A percentile compares a stretch with the other conserved stretches of the same genome.
These are phyloP conservation scores for Dexiosoma caninum DNA, from an alignment of 2,888 invertebrate species.

Conservation along the genomic window DNA sequence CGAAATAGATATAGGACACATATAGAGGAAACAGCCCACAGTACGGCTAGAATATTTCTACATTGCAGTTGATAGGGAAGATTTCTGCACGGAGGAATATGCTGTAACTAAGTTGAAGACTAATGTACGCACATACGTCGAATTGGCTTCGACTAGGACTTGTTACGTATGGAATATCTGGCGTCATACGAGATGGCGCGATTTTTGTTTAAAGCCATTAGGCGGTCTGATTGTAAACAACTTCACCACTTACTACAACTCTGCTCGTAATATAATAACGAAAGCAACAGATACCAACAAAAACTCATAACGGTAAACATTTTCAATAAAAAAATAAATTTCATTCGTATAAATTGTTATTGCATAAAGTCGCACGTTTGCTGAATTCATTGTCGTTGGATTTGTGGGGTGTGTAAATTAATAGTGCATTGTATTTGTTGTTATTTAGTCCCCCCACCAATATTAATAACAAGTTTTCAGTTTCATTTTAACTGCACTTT, in stretches of 20 bases:
- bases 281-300: not conserved
- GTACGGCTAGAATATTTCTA: no score
- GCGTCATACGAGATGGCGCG: no score
- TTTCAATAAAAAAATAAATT: not conserved
- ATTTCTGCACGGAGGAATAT: no score
- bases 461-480: constrained; percentile 20
- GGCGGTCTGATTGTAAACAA: no score
- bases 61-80: no score
- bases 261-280: not conserved
- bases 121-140: no score
- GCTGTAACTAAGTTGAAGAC: no score
- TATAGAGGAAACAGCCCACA: no score
- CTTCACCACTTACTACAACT: not conserved
- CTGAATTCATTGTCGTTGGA: not conserved
- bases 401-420: not conserved
- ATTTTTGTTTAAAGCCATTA: no score
- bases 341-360: not conserved
- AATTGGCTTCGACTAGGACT: no score
- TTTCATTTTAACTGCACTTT: constrained; percentile 20
- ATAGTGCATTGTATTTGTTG: not conserved
- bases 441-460: not conserved
- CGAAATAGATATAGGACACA: no score
- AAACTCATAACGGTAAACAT: constrained; percentile 21
- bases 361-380: not conserved
- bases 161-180: no score